Evolutionary conservation across 2,888 invertebrate species (phyloP), one percentile per base, ranked within the genome.

Genomic region (Diogma glabrata): DNA sequence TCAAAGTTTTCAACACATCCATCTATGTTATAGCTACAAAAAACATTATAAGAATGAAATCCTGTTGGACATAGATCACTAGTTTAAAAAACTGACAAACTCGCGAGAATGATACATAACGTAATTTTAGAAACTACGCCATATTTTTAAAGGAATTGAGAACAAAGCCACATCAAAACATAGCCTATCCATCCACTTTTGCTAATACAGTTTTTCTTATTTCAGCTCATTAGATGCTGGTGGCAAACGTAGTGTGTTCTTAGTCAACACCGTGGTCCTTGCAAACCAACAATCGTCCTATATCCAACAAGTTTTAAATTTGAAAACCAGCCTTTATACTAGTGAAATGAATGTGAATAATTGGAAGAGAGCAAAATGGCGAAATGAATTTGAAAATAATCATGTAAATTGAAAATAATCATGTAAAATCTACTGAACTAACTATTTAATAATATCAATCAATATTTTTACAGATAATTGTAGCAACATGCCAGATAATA

Each of bases 401-500:
- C 78, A 87, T 72, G 85, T 84, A 60, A n/a, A 26, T 23, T 45
- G n/a, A n/a, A n/a, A n/a, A n/a, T n/a, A n/a, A n/a, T 10, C 3
- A 24, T 45, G 43, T 6, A 5, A 2, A 48, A 36, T 12, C 8
- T 12, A n/a, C n/a, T 19, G 19, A 12, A 36, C 10, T 9, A 10
- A 4, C 2, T 3, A 17, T 40, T 5, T 17, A 17, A 4, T 14
- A 17, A 40, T 17, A 20, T 38, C 23, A 40, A 6, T 20, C 8
- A n/a, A n/a, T n/a, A n/a, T n/a, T 45, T 49, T 46, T 52, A 1
- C 33, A 69, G 69, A 63, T 70, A 2, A 51, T 67, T 8, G 65
- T 68, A 6, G 85, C 92, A 77, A 91, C 92, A 0, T 74, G 82
- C 12, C 89, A 93, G 67, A 86, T 94, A 49, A 76, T 93, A 52